phyloP scores from a whole-genome alignment of 2,113 vertebrate genomes.

The Hypomesus transpacificus region DNA sequence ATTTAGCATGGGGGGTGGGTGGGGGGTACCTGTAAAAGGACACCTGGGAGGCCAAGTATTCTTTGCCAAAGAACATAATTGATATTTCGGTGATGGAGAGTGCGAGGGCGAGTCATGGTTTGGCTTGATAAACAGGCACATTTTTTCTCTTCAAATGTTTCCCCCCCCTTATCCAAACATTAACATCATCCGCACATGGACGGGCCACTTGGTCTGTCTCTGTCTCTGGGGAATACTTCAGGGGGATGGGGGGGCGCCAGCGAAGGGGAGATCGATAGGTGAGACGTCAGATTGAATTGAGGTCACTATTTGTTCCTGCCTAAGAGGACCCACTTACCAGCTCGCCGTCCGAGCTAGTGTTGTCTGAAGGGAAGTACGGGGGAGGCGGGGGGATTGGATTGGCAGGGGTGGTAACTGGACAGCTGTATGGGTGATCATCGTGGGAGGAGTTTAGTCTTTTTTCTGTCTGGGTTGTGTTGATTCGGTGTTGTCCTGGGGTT shows the following conservation, averaged over 20 bases:
- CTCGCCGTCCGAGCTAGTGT: slow-evolving; percentile 51
- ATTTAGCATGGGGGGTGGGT: slow-evolving; percentile 50
- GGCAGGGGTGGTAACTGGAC: slow-evolving; percentile 7
- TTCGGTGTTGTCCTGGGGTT: slow-evolving; percentile 6
- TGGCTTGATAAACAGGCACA: slow-evolving; percentile 44
- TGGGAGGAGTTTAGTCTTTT: slow-evolving; percentile 9
- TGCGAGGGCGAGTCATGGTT: slow-evolving; percentile 20
- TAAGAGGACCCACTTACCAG: slow-evolving; percentile 61
- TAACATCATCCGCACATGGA: slow-evolving; percentile 52
- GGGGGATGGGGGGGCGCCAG: not conserved
- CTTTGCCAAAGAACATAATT: not conserved
- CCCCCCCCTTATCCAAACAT: slow-evolving; percentile 44
- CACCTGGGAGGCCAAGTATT: not conserved
- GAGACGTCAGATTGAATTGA: slow-evolving; percentile 72
- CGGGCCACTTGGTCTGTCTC: slow-evolving; percentile 50
- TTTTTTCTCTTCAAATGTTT: slow-evolving; percentile 35
- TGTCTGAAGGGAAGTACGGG: slow-evolving; percentile 32
- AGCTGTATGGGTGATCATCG: slow-evolving; percentile 31
- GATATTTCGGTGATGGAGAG: slow-evolving; percentile 14
- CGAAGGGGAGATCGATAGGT: slow-evolving; percentile 66
- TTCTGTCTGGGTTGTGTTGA: slow-evolving; percentile 26
- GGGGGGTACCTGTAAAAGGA: slow-evolving; percentile 14
- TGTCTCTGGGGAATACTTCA: slow-evolving; percentile 49
- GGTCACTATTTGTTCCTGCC: slow-evolving; percentile 68
- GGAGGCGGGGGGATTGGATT: not conserved